Percentiles rank a stretch among this genome's conserved stretches.
These are phyloP conservation scores for Aphaenogaster rudis DNA, from an alignment of 1,140 invertebrate genomes.

Conservation along the genomic window DNA sequence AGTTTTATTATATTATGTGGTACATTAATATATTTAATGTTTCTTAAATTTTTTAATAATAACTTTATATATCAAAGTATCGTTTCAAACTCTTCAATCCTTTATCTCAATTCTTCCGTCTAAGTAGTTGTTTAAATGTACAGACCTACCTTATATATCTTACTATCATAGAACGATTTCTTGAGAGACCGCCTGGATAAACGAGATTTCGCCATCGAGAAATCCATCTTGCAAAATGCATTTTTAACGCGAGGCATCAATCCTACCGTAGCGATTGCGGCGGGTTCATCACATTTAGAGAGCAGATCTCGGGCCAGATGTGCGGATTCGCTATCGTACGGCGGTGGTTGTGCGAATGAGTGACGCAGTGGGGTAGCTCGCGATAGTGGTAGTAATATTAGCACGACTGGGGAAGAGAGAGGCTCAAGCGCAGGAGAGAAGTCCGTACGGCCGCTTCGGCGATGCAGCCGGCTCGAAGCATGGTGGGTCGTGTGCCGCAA, in stretches of 20 bases:
- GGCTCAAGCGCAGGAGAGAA: conserved; percentile 33
- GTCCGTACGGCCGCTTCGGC: conserved; percentile 70
- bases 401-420: conserved; percentile 28
- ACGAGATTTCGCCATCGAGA: conserved; percentile 20
- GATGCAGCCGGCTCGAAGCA: conserved; percentile 70
- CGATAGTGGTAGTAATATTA: conserved; percentile 26
- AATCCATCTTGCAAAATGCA: conserved; percentile 33
- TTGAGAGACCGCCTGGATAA: background rate
- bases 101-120: background rate
- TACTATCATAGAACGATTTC: background rate
- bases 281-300: conserved; percentile 13
- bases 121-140: background rate
- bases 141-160: background rate
- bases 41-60: background rate
- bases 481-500: conserved; percentile 76
- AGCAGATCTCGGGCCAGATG: background rate
- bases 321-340: conserved; percentile 6
- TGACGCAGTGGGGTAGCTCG: conserved; percentile 16
- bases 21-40: background rate
- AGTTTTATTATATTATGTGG: background rate
- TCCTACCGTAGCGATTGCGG: conserved; percentile 6
- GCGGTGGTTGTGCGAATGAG: conserved; percentile 7
- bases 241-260: conserved; percentile 41
- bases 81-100: background rate
- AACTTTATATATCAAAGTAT: background rate